phyloP scores from a whole-genome alignment of 2,797 vertebrate species.

The Sus cebifrons region DNA sequence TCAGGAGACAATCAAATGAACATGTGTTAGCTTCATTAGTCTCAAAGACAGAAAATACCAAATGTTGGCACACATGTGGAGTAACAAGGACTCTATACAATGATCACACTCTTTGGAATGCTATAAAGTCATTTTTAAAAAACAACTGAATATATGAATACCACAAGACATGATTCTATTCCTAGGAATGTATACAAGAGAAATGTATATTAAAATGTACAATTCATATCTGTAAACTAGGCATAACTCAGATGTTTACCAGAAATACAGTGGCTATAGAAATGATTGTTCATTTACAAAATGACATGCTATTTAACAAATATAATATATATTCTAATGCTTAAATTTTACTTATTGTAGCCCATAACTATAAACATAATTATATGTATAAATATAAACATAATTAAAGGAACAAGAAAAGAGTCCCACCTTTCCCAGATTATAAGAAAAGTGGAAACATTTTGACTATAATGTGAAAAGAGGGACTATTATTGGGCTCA shows the following conservation, averaged over 20 bases:
- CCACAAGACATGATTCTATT: neutral
- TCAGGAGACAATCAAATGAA: neutral
- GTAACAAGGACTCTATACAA: neutral
- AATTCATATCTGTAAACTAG: neutral
- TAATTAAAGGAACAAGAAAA: neutral
- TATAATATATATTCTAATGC: neutral
- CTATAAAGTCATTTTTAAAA: neutral
- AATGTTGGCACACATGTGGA: neutral
- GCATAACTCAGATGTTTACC: neutral
- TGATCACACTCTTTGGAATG: neutral
- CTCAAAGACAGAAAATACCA: neutral
- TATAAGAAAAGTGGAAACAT: conserved; percentile 3
- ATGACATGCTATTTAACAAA: neutral
- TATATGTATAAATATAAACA: neutral
- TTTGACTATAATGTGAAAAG: conserved; percentile 55
- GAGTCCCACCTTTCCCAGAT: neutral
- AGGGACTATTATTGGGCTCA: neutral
- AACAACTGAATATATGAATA: neutral
- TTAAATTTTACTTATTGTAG: conserved; percentile 3
- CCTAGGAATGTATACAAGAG: neutral
- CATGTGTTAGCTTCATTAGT: neutral
- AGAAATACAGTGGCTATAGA: neutral
- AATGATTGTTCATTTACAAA: neutral
- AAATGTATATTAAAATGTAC: neutral
- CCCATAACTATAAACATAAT: neutral